Conservation (phyloP, 2,888 invertebrate species). For the Mesorhabditis sp. region DNA sequence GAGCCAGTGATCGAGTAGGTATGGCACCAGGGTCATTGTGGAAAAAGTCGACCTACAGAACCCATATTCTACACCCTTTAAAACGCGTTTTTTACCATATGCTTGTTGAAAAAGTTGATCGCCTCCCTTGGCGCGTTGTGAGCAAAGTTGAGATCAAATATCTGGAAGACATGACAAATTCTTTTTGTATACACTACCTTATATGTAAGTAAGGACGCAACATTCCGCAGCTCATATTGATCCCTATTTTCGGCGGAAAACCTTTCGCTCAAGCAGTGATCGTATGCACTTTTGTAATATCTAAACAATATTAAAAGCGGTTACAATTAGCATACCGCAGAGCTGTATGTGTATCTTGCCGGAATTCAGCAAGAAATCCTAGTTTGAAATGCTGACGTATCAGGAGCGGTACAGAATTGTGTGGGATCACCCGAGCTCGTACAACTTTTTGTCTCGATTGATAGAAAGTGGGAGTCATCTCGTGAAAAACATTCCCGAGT, state of each 20-base stretch:
- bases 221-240: constrained; percentile 83
- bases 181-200: constrained; percentile 65
- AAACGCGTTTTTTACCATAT: constrained; percentile 59
- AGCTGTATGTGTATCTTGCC: constrained; percentile 81
- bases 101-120: constrained; percentile 85
- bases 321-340: constrained; percentile 63
- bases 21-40: constrained; percentile 70
- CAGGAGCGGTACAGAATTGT: constrained; percentile 69
- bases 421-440: constrained; percentile 47
- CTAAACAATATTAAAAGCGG: not conserved
- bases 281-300: constrained; percentile 75
- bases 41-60: constrained; percentile 66
- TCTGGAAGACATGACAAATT: not conserved
- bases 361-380: constrained; percentile 87
- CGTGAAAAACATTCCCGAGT: constrained; percentile 86
- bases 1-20: constrained; percentile 67
- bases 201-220: constrained; percentile 91
- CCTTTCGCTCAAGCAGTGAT: constrained; percentile 73
- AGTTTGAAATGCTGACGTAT: constrained; percentile 95
- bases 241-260: constrained; percentile 72
- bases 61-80: not conserved
- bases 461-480: constrained; percentile 87
- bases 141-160: constrained; percentile 83
- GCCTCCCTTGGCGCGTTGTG: constrained; percentile 87
- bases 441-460: constrained; percentile 74